Percentiles rank a stretch among this genome's conserved stretches.
These are phyloP conservation scores for Tychaedon coryphoeus DNA, from an alignment of 2,113 vertebrate species.

Conservation along the genomic window DNA sequence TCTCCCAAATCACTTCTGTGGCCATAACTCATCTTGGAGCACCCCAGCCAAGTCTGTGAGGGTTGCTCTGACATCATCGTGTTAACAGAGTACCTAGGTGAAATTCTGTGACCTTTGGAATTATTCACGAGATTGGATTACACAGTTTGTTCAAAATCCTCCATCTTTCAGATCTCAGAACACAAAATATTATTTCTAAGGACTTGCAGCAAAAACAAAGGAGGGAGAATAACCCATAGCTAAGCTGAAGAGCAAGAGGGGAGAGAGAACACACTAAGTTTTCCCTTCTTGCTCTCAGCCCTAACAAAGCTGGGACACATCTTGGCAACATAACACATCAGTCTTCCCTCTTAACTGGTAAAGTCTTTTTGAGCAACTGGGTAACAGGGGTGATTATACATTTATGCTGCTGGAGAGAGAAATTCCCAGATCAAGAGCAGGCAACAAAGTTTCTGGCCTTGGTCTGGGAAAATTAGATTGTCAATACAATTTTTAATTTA, in stretches of 20 bases:
- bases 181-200: not conserved
- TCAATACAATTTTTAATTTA: not conserved
- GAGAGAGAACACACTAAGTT: not conserved
- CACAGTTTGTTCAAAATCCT: not conserved
- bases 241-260: not conserved
- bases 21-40: not conserved
- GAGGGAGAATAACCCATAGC: not conserved
- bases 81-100: not conserved
- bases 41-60: not conserved
- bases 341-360: not conserved
- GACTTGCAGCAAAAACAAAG: not conserved
- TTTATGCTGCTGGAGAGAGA: not conserved
- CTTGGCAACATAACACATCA: rapidly evolving
- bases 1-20: not conserved
- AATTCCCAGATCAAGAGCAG: not conserved
- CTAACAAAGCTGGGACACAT: not conserved
- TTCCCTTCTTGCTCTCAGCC: not conserved
- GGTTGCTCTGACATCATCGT: not conserved
- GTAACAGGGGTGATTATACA: not conserved
- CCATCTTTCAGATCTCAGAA: not conserved
- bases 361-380: not conserved
- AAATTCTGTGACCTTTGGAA: not conserved
- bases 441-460: not conserved
- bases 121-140: not conserved
- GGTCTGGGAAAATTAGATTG: not conserved